phyloP scores from a whole-genome alignment of 2,113 vertebrate genomes.

The Nymphicus hollandicus region DNA sequence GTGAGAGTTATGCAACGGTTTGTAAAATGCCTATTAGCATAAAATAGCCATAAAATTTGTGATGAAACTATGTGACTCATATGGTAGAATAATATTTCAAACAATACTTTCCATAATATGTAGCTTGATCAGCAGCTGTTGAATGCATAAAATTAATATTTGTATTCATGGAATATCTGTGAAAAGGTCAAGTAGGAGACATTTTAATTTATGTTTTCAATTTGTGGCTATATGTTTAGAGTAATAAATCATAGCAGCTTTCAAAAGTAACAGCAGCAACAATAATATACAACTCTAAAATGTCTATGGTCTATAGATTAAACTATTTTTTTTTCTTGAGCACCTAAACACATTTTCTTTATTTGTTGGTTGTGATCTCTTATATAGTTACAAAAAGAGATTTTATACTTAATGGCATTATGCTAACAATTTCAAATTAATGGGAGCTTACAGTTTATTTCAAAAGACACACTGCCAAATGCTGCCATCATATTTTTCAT shows the following conservation, averaged over 20 bases:
- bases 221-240: background rate
- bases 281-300: background rate
- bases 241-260: slow-evolving; percentile 1
- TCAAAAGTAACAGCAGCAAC: background rate
- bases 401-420: background rate
- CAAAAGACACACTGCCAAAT: background rate
- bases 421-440: background rate
- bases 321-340: slow-evolving; percentile 8
- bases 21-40: background rate
- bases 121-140: background rate
- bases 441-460: background rate
- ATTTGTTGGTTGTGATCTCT: background rate
- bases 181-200: slow-evolving; percentile 40
- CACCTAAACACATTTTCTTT: background rate
- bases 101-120: background rate
- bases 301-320: background rate
- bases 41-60: background rate
- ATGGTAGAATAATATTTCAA: background rate
- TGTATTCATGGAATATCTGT: background rate
- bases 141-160: slow-evolving; percentile 5
- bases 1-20: background rate
- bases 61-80: background rate
- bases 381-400: background rate
- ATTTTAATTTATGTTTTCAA: slow-evolving; percentile 51
- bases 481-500: background rate